These are phyloP conservation scores for Rhamnusium bicolor DNA, from an alignment of 2,888 invertebrate genomes.

Conservation along the genomic window DNA sequence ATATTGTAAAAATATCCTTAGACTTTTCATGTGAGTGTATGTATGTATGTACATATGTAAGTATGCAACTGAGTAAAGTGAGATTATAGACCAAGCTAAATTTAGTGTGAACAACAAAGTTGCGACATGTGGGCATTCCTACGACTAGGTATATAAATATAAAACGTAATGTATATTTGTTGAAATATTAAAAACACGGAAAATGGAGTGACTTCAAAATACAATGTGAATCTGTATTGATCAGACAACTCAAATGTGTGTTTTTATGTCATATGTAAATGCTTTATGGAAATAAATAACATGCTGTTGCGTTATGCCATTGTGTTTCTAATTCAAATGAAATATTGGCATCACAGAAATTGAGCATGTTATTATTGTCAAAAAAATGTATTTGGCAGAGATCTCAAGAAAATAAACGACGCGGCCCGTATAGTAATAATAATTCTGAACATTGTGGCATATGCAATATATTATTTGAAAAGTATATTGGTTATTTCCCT, in stretches of 20 bases:
- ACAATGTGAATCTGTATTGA: not conserved
- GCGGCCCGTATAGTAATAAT: not conserved
- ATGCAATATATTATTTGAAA: not conserved
- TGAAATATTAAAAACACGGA: not conserved
- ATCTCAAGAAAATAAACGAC: not conserved
- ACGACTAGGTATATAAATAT: no score
- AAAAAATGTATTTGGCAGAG: not conserved
- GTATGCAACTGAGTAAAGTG: no score
- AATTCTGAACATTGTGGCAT: not conserved
- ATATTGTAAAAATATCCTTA: no score
- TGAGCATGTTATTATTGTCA: not conserved
- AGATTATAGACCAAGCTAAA: no score
- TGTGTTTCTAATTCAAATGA: not conserved
- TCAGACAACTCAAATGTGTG: not conserved
- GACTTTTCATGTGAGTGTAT: no score
- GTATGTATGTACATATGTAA: no score
- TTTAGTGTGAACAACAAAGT: no score
- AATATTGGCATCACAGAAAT: not conserved
- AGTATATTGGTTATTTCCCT: not conserved
- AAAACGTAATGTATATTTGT: not conserved
- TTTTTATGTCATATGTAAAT: not conserved
- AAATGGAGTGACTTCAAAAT: not conserved
- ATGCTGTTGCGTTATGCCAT: not conserved
- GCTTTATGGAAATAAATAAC: not conserved
- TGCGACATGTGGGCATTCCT: no score